Conservation (phyloP, 2,797 vertebrate genomes). For the Enteromius fasciolatus region DNA sequence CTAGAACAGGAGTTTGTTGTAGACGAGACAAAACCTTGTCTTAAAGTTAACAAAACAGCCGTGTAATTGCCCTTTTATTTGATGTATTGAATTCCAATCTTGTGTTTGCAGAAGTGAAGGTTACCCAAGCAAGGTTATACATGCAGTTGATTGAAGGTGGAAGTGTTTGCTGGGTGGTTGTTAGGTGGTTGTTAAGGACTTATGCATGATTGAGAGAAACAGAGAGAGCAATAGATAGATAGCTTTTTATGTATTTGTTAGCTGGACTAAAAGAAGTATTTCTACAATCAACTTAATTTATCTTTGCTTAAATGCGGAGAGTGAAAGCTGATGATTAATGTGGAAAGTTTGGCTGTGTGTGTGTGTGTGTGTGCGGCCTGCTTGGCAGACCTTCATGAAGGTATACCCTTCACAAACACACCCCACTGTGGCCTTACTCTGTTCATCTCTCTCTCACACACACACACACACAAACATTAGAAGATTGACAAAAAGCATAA, state of each 20-base stretch:
- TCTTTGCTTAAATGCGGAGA: not conserved
- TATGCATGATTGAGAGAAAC: not conserved
- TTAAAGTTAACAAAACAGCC: not conserved
- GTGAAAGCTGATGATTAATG: slow-evolving; percentile 43
- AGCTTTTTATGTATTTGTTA: not conserved
- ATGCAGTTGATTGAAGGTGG: not conserved
- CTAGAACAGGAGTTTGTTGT: not conserved
- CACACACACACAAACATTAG: slow-evolving; percentile 1
- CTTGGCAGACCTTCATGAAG: slow-evolving; percentile 91
- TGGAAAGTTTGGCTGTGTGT: slow-evolving; percentile 49
- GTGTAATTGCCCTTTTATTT: not conserved
- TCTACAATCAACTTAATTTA: not conserved
- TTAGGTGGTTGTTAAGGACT: not conserved
- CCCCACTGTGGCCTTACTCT: slow-evolving; percentile 77
- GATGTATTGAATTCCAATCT: not conserved
- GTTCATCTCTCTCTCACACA: slow-evolving; percentile 53
- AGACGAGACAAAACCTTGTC: not conserved
- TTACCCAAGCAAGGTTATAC: not conserved
- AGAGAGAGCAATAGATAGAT: not conserved
- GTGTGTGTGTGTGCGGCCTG: slow-evolving; percentile 77
- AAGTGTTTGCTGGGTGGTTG: not conserved
- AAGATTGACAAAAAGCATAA: slow-evolving; percentile 20
- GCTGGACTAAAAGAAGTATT: not conserved
- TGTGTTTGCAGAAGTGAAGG: not conserved
- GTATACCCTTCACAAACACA: slow-evolving; percentile 85